Percentiles rank a stretch among this genome's conserved stretches.
phyloP scores from a whole-genome alignment of 2,888 invertebrate genomes.

The Amphimallon solstitiale region DNA sequence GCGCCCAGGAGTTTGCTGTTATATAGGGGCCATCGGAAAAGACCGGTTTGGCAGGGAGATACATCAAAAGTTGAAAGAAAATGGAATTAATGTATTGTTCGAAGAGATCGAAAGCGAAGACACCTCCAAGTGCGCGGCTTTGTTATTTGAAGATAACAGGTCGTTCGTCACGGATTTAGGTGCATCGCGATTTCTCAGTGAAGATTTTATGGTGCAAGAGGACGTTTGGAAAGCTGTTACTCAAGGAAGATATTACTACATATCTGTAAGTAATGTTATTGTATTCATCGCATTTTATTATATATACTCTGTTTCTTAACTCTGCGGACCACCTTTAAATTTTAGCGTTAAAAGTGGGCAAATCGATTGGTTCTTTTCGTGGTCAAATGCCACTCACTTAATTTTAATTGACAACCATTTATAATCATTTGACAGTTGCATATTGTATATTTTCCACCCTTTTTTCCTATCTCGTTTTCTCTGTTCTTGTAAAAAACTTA shows the following conservation, averaged over 20 bases:
- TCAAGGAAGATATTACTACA: slow-evolving; percentile 44
- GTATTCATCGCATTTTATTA: too few relatives aligned
- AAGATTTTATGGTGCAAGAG: slow-evolving; percentile 36
- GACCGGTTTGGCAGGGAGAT: slow-evolving; percentile 46
- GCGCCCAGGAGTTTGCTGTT: slow-evolving; percentile 33
- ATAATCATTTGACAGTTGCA: too few relatives aligned
- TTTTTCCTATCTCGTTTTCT: too few relatives aligned
- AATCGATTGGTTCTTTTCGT: too few relatives aligned
- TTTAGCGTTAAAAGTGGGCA: too few relatives aligned
- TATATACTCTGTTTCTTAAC: too few relatives aligned
- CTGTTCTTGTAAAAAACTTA: too few relatives aligned
- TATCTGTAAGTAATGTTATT: slow-evolving; percentile 47
- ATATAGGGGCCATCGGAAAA: slow-evolving; percentile 48
- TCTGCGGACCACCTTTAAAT: too few relatives aligned
- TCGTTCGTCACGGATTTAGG: slow-evolving; percentile 50
- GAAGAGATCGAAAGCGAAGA: slow-evolving; percentile 33
- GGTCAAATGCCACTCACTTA: too few relatives aligned
- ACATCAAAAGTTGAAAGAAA: slow-evolving; percentile 38
- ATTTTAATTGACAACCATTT: too few relatives aligned
- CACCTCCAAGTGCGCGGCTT: slow-evolving; percentile 49
- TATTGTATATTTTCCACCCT: too few relatives aligned
- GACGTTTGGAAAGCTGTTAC: slow-evolving; percentile 35
- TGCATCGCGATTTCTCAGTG: slow-evolving; percentile 44
- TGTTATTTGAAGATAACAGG: slow-evolving; percentile 45
- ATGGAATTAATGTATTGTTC: slow-evolving; percentile 43